A percentile compares a stretch with the other conserved stretches of the same genome.
Evolutionary conservation across 1,140 invertebrate species (phyloP).

Genomic region (Penaeus chinensis): DNA sequence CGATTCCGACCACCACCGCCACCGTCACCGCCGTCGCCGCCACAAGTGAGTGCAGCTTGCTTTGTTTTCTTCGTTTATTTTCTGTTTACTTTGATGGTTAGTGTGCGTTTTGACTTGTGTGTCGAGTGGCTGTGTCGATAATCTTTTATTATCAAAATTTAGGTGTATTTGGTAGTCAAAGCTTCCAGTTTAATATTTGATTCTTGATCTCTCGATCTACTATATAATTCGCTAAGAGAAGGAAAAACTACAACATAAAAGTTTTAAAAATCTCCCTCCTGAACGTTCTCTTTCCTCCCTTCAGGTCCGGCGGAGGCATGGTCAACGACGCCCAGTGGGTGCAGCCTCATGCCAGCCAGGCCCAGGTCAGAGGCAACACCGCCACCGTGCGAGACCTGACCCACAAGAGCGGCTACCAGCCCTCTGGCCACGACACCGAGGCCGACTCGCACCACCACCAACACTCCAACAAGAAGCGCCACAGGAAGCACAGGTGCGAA

Average conservation of each 20-base stretch:
- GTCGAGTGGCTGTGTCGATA: background rate
- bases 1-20: slow-evolving; percentile 58
- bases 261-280: background rate
- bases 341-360: slow-evolving; percentile 50
- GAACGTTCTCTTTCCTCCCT: background rate
- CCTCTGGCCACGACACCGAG: slow-evolving; percentile 60
- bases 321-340: slow-evolving; percentile 58
- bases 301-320: slow-evolving; percentile 55
- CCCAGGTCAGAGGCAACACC: slow-evolving; percentile 46
- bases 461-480: slow-evolving; percentile 59
- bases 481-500: slow-evolving; percentile 65
- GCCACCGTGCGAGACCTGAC: slow-evolving; percentile 58
- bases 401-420: slow-evolving; percentile 57
- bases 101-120: background rate
- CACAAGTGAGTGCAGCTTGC: slow-evolving; percentile 57
- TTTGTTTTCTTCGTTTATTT: background rate
- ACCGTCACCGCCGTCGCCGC: slow-evolving; percentile 61
- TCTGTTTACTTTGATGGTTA: background rate
- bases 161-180: too few relatives aligned
- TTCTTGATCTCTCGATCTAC: background rate
- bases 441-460: slow-evolving; percentile 50
- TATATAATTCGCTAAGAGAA: background rate
- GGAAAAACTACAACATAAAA: background rate
- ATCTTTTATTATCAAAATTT: too few relatives aligned
- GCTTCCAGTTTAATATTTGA: background rate